These are phyloP conservation scores for Lepidocolaptes lacrymiger DNA, from an alignment of 2,797 vertebrate species.

Conservation along the genomic window DNA sequence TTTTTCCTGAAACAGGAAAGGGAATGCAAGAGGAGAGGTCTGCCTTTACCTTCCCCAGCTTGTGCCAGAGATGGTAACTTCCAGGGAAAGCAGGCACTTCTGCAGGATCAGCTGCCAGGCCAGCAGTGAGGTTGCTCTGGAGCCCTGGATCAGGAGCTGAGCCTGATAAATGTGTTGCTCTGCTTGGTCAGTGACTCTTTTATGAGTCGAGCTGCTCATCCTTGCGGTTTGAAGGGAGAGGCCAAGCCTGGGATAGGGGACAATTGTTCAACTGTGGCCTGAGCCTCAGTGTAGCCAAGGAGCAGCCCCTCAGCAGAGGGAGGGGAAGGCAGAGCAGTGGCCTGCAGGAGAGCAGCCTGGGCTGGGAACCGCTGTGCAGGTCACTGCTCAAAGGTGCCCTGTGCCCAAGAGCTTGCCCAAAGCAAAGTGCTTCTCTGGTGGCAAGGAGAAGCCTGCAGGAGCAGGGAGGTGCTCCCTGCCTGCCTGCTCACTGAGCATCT, in stretches of 20 bases:
- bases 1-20: constrained; percentile 53
- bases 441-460: neutral
- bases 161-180: neutral
- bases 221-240: neutral
- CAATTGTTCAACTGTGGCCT: neutral
- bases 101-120: neutral
- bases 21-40: neutral
- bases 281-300: neutral
- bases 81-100: neutral
- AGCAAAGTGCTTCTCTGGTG: fast-evolving
- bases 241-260: neutral
- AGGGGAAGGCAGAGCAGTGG: neutral
- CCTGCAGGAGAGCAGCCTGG: neutral
- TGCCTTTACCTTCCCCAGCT: neutral
- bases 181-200: neutral
- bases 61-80: neutral
- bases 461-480: neutral
- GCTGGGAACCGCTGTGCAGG: neutral
- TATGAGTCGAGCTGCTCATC: neutral
- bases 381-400: neutral
- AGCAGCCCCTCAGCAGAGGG: neutral
- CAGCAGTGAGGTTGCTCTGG: neutral
- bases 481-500: neutral
- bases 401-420: neutral
- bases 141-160: neutral